Conservation (phyloP, 2,888 invertebrate species). For the Scaptomyza polygonia region DNA sequence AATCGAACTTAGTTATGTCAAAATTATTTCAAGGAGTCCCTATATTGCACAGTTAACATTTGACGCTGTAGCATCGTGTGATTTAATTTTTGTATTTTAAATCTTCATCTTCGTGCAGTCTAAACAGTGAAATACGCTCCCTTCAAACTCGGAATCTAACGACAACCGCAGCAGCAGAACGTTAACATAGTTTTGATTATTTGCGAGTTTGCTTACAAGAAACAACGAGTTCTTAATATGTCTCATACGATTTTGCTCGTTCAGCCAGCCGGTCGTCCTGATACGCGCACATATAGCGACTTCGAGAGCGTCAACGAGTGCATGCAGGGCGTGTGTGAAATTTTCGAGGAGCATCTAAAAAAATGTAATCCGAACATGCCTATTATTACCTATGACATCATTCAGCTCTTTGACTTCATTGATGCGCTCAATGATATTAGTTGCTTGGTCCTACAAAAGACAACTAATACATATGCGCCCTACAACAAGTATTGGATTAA, state of each 20-base stretch:
- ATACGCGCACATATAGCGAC: conserved; percentile 98
- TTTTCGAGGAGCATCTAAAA: conserved; percentile 99
- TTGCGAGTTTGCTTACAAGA: not conserved
- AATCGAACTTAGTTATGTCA: too few relatives aligned
- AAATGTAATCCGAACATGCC: conserved; percentile 97
- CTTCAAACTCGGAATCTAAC: too few relatives aligned
- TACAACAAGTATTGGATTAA: conserved; percentile 99
- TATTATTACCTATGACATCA: conserved; percentile 99
- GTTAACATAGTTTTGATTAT: too few relatives aligned
- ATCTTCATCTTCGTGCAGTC: too few relatives aligned
- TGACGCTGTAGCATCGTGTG: too few relatives aligned
- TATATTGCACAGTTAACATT: too few relatives aligned
- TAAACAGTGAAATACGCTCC: too few relatives aligned
- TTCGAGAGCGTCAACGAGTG: conserved; percentile 99
- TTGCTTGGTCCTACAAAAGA: conserved; percentile 97
- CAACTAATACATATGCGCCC: conserved; percentile 97
- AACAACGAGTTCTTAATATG: conserved; percentile 82
- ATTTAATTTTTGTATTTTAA: too few relatives aligned
- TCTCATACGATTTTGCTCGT: conserved; percentile 98
- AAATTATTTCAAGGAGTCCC: too few relatives aligned
- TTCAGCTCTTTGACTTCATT: conserved; percentile 98
- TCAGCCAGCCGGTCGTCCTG: conserved; percentile 96
- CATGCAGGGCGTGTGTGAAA: conserved; percentile 99
- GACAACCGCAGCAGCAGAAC: too few relatives aligned
- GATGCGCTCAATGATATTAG: conserved; percentile 98